phyloP scores from a whole-genome alignment of 2,888 invertebrate species.

The Nysson spinosus region DNA sequence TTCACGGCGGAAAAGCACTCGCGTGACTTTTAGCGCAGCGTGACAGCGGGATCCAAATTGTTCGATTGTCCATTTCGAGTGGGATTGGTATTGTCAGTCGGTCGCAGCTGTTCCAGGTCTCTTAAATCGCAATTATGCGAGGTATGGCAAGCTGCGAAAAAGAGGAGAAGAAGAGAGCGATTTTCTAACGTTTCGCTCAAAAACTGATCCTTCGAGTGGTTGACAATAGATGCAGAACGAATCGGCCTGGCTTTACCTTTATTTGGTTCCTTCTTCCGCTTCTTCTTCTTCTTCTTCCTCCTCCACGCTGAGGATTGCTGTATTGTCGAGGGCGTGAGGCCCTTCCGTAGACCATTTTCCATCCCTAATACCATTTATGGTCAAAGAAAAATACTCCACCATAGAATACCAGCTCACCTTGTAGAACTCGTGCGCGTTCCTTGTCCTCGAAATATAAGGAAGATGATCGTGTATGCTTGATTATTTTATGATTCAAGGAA shows the following conservation, averaged over 20 bases:
- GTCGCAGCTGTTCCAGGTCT: constrained; percentile 66
- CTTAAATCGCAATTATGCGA: constrained; percentile 74
- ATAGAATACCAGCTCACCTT: constrained; percentile 5
- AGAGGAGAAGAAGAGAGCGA: constrained; percentile 23
- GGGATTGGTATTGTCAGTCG: constrained; percentile 58
- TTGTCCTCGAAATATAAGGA: background rate
- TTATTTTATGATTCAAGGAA: too few relatives aligned
- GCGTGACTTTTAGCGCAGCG: constrained; percentile 45
- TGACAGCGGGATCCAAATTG: constrained; percentile 69
- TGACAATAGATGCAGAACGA: constrained; percentile 61
- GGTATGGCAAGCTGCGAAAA: constrained; percentile 45
- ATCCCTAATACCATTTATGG: constrained; percentile 55
- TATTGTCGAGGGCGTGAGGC: constrained; percentile 63
- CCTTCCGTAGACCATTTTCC: constrained; percentile 61
- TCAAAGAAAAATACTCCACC: constrained; percentile 36
- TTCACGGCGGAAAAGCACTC: constrained; percentile 29
- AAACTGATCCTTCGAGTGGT: constrained; percentile 61
- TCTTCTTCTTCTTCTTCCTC: constrained; percentile 10
- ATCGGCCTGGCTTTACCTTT: constrained; percentile 51
- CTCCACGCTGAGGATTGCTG: constrained; percentile 43
- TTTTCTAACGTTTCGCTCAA: constrained; percentile 64
- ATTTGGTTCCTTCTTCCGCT: constrained; percentile 17
- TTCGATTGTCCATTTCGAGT: constrained; percentile 72
- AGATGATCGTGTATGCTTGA: background rate
- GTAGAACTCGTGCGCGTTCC: background rate